These are phyloP conservation scores for Lithosia quadra DNA, from an alignment of 2,888 invertebrate genomes.

Conservation along the genomic window DNA sequence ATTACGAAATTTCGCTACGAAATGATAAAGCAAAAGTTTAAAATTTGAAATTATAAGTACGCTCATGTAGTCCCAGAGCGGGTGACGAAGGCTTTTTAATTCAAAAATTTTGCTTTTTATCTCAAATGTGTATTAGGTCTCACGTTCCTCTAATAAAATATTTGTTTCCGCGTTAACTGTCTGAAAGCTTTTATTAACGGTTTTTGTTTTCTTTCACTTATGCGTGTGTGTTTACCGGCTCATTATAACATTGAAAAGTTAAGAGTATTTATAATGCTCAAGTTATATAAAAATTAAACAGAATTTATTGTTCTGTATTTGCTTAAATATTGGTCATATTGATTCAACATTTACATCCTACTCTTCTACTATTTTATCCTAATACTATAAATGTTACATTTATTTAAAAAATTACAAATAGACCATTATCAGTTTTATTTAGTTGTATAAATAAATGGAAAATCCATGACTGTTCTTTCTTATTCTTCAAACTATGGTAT, in stretches of 20 bases:
- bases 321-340: background rate
- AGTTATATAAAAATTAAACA: background rate
- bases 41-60: conserved; percentile 41
- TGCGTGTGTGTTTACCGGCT: conserved; percentile 1
- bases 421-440: too few species aligned
- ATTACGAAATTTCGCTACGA: conserved; percentile 39
- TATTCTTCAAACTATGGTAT: too few species aligned
- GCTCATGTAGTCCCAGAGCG: conserved; percentile 20
- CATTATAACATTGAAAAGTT: background rate
- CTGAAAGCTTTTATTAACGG: background rate
- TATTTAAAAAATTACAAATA: too few species aligned
- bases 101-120: background rate
- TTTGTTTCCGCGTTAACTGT: conserved; percentile 1
- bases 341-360: background rate
- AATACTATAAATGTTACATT: too few species aligned
- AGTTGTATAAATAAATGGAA: too few species aligned
- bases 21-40: conserved; percentile 45
- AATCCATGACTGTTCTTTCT: too few species aligned
- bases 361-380: too few species aligned
- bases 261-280: background rate
- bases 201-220: conserved; percentile 2
- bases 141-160: conserved; percentile 1
- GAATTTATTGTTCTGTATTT: too few species aligned
- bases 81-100: background rate
- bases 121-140: background rate